Evolutionary conservation across 2,113 vertebrate species (phyloP), one percentile per base, ranked within the genome.

Genomic region (Pogonocichla stellata): DNA sequence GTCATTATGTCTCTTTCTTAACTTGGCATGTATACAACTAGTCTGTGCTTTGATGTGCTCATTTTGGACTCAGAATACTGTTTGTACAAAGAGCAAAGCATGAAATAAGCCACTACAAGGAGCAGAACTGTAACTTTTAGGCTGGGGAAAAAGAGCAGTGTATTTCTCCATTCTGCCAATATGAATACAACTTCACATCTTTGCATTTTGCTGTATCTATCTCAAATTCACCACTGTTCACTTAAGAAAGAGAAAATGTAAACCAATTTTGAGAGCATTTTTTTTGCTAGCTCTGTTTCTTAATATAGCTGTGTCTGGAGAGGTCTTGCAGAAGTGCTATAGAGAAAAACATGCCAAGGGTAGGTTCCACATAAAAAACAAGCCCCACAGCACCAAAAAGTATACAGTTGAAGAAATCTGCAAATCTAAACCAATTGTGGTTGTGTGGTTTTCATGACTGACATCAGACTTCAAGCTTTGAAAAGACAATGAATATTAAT

Each of bases 11-110:
- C 90, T 95, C 69, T 94, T 92, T 88, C 77, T 94, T 91, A 86
- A 95, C 88, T 94, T 96, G 96, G 91, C 94, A 95, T 48, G 65
- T 26, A 40, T 74, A 92, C 85, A 95, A 79, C 82, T 85, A 73
- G 92, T 93, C 94, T 42, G 51, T 26, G n/a, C 95, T 97, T 97
- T 97, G 92, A 96, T 95, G 91, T 94, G 93, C 92, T 91, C 94
- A 82, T 92, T 97, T 82, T 96, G 93, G 89, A 85, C 83, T 72
- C 90, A 33, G 79, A 96, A 80, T 90, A 75, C 36, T 92, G 81
- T 95, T 96, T 96, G 62, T 56, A 91, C 83, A 93, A 93, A 94
- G 75, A 91, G 77, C 53, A 92, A 93, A 84, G 81, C 91, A 94
- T 93, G 58, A 95, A 95, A 90, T 84, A 92, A 96, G 85, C 71